Base-by-base conservation (phyloP, 2,113 vertebrate genomes). In the Eupsittula cactorum region DNA sequence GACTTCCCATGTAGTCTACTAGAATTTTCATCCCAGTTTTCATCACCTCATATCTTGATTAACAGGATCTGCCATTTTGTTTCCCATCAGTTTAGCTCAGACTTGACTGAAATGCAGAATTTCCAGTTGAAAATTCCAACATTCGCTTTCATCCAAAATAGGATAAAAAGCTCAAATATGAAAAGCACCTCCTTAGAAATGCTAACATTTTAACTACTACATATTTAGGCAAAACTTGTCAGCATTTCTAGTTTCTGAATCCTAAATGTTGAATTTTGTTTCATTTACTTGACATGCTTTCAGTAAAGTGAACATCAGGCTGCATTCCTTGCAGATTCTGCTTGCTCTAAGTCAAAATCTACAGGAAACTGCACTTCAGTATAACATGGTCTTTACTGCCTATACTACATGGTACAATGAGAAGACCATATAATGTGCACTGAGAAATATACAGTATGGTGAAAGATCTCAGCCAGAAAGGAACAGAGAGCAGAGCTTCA, bases 21-120 rank as follows among this genome's bases (percentile, higher is more conserved):
- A 78, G 73, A 83, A 90, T 81, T 78, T 94, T 95, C 60, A 75
- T 83, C 47, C 42, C 39, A 68, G 83, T 70, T 95, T 91, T 95
- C 80, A 90, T 75, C 88, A 86, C 69, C n/a, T 78, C 50, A 1
- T 67, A 75, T 83, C 86, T 90, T 88, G 60, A 88, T 78, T 94
- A 68, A 89, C 63, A 71, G 44, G 64, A 82, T 57, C 35, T 68
- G 41, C 1, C 1, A 78, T 93, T 88, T 92, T 65, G 94, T 78
- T 80, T 86, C 68, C 79, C 75, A 63, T 47, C 64, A 75, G 31
- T 94, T 81, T 75, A 82, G 21, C 42, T 92, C 50, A 62, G 83
- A 78, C 65, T 74, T 76, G 67, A 76, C 19, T 31, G 59, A 94
- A 91, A 82, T 18, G 46, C 15, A 55, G 84, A 82, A 80, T 80